These are phyloP conservation scores for Agriopis marginaria DNA, from an alignment of 2,888 invertebrate species.

Conservation along the genomic window DNA sequence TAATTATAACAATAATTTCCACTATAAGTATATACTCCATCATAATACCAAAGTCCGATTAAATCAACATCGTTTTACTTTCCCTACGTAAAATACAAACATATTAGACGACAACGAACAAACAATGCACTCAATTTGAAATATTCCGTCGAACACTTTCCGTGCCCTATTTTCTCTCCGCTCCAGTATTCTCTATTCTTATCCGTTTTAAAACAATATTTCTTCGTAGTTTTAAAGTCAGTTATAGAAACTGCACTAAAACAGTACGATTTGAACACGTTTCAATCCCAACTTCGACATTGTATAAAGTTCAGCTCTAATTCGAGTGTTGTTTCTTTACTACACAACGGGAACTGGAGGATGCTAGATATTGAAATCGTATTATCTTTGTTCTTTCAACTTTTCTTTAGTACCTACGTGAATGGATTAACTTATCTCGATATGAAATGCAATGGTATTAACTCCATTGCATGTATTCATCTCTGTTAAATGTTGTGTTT, in stretches of 20 bases:
- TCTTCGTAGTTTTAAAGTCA: slow-evolving; percentile 28
- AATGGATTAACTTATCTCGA: slow-evolving; percentile 12
- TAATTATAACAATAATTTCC: too few species aligned
- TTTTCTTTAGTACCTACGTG: slow-evolving; percentile 13
- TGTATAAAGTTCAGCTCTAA: slow-evolving; percentile 22
- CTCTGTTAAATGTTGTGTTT: neutral
- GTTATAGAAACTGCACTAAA: slow-evolving; percentile 32
- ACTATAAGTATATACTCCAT: too few species aligned
- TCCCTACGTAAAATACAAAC: too few species aligned
- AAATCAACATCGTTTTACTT: neutral
- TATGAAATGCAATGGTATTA: slow-evolving; percentile 4
- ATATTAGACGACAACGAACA: neutral
- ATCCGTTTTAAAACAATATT: slow-evolving; percentile 33
- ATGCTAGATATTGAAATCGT: slow-evolving; percentile 28
- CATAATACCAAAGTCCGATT: neutral
- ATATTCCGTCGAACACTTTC: slow-evolving; percentile 11
- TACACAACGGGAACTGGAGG: neutral
- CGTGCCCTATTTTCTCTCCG: slow-evolving; percentile 5
- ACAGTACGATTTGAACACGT: slow-evolving; percentile 22
- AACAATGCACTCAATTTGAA: slow-evolving; percentile 16
- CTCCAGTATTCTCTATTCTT: slow-evolving; percentile 22
- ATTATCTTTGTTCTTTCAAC: slow-evolving; percentile 24
- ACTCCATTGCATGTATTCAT: neutral
- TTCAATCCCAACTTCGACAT: slow-evolving; percentile 25
- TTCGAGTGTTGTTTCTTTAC: slow-evolving; percentile 29